Conservation (phyloP, 2,113 vertebrate species). For the Apteryx owenii region DNA sequence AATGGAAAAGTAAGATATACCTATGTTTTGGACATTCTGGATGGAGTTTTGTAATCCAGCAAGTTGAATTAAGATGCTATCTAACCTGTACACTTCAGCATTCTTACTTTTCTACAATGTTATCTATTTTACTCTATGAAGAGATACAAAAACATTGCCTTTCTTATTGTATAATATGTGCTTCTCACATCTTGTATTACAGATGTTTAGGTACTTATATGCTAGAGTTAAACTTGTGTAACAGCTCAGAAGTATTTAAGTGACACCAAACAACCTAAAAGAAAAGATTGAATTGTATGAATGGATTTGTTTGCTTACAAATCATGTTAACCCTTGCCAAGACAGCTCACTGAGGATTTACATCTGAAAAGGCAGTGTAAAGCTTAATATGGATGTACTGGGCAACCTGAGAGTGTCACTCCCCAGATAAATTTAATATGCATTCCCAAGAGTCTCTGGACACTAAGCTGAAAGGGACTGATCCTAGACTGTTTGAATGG, state of each 20-base stretch:
- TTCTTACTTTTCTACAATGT: neutral
- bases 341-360: neutral
- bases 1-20: neutral
- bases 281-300: neutral
- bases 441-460: neutral
- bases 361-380: neutral
- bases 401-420: neutral
- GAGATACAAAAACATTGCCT: neutral
- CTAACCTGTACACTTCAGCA: neutral
- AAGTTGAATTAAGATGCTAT: neutral
- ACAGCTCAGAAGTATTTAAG: neutral
- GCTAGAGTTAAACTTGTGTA: neutral
- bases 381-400: neutral
- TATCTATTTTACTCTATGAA: neutral
- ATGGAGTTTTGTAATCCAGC: neutral
- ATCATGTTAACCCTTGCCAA: neutral
- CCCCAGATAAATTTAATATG: neutral
- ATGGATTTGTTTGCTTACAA: neutral
- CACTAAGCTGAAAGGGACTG: neutral
- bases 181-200: neutral
- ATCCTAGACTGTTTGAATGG: neutral
- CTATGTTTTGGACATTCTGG: fast-evolving
- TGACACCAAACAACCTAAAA: neutral
- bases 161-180: neutral
- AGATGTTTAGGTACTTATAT: neutral